Base-by-base conservation (phyloP, 2,888 invertebrate species). In the Ramazzottius varieornatus region DNA sequence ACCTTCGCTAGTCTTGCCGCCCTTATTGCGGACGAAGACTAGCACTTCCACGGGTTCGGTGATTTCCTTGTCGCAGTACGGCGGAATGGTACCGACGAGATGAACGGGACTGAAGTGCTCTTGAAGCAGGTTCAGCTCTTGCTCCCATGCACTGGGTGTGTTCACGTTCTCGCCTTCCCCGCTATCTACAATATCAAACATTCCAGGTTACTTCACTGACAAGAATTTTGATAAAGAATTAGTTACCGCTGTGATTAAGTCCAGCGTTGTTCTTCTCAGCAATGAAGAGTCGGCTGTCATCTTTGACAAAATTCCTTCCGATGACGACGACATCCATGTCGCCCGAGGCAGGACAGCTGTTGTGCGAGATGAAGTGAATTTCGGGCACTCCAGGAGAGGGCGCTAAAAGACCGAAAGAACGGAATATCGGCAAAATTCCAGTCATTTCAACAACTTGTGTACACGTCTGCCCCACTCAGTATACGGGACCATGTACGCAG, bases 381-480 rank as follows among this genome's bases (percentile, higher is more conserved):
- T 78, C 78, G 33, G 78, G 78, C 64, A 73, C 73, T 29, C 78
- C 78, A 65, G 76, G 71, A 1, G 78, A 78, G 68, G 78, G 78
- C 33, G 77, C 78, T 78, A 70, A 63, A 70, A 20, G 13, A 40
- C 20, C 13, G 20, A 13, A 40, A 40, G 8, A 40, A 40, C 20
- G 8, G 13, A 13, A 54, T 16, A 54, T n/a, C n/a, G n/a, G n/a
- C 54, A 54, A 8, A 54, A 13, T 54, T 29, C 54, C 54, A 54
- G 8, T n/a, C 4, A 8, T 16, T 8, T 4, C 54, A 54, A 54
- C 40, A 40, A 40, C 20, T 40, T 13, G 13, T 40, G n/a, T n/a
- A n/a, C n/a, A n/a, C n/a, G n/a, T n/a, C n/a, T n/a, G n/a, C n/a
- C n/a, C n/a, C n/a, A n/a, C n/a, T n/a, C n/a, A n/a, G n/a, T n/a